Percentiles rank a stretch among this genome's conserved stretches.
Conservation (phyloP, 2,113 vertebrate species). For the Cacatua alba region DNA sequence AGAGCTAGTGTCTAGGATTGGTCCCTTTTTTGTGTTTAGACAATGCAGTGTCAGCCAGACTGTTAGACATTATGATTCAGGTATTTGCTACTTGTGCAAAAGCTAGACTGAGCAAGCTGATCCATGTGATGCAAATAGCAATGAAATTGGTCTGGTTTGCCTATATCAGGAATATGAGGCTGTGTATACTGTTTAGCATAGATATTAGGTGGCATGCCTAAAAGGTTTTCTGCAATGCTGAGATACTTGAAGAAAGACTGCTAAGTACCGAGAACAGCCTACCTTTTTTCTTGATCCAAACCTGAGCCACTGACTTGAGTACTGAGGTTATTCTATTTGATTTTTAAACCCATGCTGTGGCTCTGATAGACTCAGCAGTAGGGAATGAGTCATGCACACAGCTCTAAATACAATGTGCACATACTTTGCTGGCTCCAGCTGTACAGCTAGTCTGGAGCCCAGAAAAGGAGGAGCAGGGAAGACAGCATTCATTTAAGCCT, state of each 20-base stretch:
- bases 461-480: neutral
- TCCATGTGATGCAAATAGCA: slow-evolving; percentile 67
- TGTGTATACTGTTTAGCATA: neutral
- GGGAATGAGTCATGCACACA: neutral
- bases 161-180: slow-evolving; percentile 58
- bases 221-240: slow-evolving; percentile 2
- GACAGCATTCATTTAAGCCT: neutral
- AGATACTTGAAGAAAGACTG: neutral
- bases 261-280: neutral
- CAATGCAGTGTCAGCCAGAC: slow-evolving; percentile 63
- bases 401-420: neutral
- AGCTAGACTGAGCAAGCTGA: slow-evolving; percentile 68
- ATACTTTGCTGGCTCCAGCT: neutral
- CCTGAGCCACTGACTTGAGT: neutral
- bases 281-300: neutral
- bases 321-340: neutral
- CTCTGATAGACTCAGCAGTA: neutral
- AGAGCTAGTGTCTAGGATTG: neutral
- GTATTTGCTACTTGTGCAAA: slow-evolving; percentile 70
- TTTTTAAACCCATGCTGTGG: neutral
- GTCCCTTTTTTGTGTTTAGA: slow-evolving; percentile 43
- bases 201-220: neutral
- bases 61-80: slow-evolving; percentile 69
- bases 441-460: neutral
- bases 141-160: slow-evolving; percentile 69